A percentile compares a stretch with the other conserved stretches of the same genome.
Evolutionary conservation across 2,797 vertebrate genomes (phyloP).

Genomic region (Sebastes oblongus): DNA sequence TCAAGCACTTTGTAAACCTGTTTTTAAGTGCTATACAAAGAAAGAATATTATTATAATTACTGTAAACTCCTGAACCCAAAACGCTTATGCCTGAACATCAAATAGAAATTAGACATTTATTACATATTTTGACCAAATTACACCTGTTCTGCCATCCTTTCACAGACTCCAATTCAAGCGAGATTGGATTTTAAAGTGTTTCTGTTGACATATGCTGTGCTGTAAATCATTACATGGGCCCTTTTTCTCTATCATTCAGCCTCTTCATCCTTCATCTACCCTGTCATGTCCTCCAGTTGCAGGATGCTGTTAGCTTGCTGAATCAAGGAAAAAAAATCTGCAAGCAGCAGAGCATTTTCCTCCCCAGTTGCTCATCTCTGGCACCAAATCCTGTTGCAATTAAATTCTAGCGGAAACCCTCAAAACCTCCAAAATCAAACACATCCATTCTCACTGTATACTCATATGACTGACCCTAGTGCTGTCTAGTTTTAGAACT

Average conservation of each 20-base stretch:
- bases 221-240: conserved; percentile 22
- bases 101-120: neutral
- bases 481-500: neutral
- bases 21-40: neutral
- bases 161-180: neutral
- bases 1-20: neutral
- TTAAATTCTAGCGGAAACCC: conserved; percentile 21
- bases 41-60: neutral
- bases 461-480: neutral
- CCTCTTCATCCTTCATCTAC: conserved; percentile 25
- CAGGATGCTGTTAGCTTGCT: conserved; percentile 47
- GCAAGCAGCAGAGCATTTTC: conserved; percentile 41
- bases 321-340: conserved; percentile 46
- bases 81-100: neutral
- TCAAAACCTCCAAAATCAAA: conserved; percentile 35
- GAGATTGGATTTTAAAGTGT: conserved; percentile 17
- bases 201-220: conserved; percentile 17
- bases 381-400: conserved; percentile 40
- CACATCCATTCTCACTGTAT: conserved; percentile 11
- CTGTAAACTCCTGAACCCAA: neutral
- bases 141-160: neutral
- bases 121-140: neutral
- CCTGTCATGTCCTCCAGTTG: conserved; percentile 31
- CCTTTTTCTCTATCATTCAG: conserved; percentile 3
- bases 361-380: conserved; percentile 39